Percentiles rank a stretch among this genome's conserved stretches.
phyloP scores from a whole-genome alignment of 2,888 invertebrate species.

The Brachynemurus nebulosus region DNA sequence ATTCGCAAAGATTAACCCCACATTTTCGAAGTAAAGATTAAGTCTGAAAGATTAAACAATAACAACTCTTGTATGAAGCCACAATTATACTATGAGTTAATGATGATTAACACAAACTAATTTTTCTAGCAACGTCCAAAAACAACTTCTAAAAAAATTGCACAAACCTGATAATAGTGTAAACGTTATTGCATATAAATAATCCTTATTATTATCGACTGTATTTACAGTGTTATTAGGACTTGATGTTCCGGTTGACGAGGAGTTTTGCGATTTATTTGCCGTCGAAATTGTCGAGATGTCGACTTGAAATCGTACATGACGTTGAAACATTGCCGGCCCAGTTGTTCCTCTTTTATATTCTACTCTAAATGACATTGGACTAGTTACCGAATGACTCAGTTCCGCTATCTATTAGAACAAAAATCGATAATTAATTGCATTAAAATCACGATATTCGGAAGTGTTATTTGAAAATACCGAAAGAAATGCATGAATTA shows the following conservation, averaged over 20 bases:
- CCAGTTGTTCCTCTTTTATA: constrained; percentile 91
- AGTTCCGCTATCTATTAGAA: constrained; percentile 94
- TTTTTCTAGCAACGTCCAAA: too few species aligned
- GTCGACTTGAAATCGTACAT: constrained; percentile 89
- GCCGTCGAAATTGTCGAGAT: constrained; percentile 50
- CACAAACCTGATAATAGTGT: constrained; percentile 76
- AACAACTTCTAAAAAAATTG: too few species aligned
- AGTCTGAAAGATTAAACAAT: too few species aligned
- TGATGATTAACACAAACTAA: too few species aligned
- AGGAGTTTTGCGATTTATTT: constrained; percentile 3
- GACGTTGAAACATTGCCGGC: constrained; percentile 91
- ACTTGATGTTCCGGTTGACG: background rate
- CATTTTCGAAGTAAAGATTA: too few species aligned
- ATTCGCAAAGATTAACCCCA: too few species aligned
- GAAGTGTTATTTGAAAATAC: constrained; percentile 48
- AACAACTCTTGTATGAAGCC: too few species aligned
- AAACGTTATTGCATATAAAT: constrained; percentile 86
- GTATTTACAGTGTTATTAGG: constrained; percentile 47
- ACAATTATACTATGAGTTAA: too few species aligned
- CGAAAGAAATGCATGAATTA: constrained; percentile 96
- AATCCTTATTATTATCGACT: constrained; percentile 55
- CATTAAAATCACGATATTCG: constrained; percentile 4
- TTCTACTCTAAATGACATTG: constrained; percentile 95
- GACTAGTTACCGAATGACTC: constrained; percentile 95
- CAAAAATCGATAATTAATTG: constrained; percentile 20